Evolutionary conservation across 2,888 invertebrate genomes (phyloP), one percentile per base, ranked within the genome.

Genomic region (Cremastinae sp.): DNA sequence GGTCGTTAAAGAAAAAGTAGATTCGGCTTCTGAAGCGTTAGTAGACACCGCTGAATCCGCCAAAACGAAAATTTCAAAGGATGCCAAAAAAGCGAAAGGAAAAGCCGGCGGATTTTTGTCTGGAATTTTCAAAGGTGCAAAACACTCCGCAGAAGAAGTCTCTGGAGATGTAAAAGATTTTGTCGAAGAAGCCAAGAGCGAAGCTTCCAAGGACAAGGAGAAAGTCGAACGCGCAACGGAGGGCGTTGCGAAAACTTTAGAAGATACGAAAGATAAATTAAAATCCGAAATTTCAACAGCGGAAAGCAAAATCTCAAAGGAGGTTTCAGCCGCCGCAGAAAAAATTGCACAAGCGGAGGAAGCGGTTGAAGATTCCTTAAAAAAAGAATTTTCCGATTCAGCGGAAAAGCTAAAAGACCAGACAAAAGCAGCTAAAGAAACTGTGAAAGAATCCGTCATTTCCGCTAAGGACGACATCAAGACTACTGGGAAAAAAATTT

Each of bases 131-230:
- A 78, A 82, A 18, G 75, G 80, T 10, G 59, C 73, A 8, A 84
- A 82, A 58, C 90, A 91, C 66, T 91, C 91, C 81, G 90, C 90
- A 10, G 91, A 87, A 2, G 83, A 83, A 20, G 80, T 68, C 8
- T 53, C 82, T 0, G 81, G 77, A 0, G 83, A 84, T 1, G 79
- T 80, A 0, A 82, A 83, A 71, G 83, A 83, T 10, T 85, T 85
- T 45, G 37, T 82, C 1, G 84, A 85, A 2, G 82, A 83, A 55
- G 80, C 83, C 4, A 85, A 83, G 66, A 81, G 84, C 35, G 83
- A 85, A 66, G 80, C 73, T 51, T 76, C 71, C n/a, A 80, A 76
- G 55, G 83, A 83, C 43, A 78, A 80, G 74, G 75, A 72, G 61
- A 61, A 16, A 39, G 69, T 47, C 22, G 62, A 56, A 3, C 73